phyloP scores from a whole-genome alignment of 2,888 invertebrate species.

The Patella depressa region DNA sequence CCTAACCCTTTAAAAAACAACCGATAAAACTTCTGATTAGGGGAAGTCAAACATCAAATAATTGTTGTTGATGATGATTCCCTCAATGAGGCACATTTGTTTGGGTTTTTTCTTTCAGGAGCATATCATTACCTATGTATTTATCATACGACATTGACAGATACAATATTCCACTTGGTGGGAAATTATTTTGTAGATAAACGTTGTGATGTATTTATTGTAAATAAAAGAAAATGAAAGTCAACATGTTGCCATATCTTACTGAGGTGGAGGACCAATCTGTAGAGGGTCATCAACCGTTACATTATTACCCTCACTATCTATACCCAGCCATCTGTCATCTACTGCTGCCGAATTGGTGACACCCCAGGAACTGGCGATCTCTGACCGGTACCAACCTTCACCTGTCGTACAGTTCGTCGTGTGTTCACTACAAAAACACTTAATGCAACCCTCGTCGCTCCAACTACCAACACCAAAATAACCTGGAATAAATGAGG shows the following conservation, averaged over 20 bases:
- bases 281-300: conserved; percentile 27
- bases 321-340: conserved; percentile 36
- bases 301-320: conserved; percentile 28
- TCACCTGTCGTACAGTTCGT: conserved; percentile 44
- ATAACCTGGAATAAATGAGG: conserved; percentile 33
- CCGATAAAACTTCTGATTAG: no score
- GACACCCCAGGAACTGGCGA: conserved; percentile 39
- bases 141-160: conserved; percentile 8
- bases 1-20: no score
- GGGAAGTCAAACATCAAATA: no score
- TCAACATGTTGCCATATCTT: no score
- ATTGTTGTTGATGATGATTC: no score
- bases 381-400: conserved; percentile 41
- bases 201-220: no score
- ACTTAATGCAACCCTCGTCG: conserved; percentile 47
- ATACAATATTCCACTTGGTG: background rate
- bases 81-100: no score
- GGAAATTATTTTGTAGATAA: no score
- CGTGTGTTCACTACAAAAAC: conserved; percentile 52
- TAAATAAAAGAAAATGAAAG: no score
- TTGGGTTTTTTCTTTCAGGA: background rate
- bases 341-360: conserved; percentile 28
- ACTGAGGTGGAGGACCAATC: background rate
- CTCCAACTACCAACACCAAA: conserved; percentile 52
- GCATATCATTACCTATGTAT: background rate